A percentile compares a stretch with the other conserved stretches of the same genome.
Conservation (phyloP, 2,797 vertebrate genomes). For the Megalops cyprinoides region DNA sequence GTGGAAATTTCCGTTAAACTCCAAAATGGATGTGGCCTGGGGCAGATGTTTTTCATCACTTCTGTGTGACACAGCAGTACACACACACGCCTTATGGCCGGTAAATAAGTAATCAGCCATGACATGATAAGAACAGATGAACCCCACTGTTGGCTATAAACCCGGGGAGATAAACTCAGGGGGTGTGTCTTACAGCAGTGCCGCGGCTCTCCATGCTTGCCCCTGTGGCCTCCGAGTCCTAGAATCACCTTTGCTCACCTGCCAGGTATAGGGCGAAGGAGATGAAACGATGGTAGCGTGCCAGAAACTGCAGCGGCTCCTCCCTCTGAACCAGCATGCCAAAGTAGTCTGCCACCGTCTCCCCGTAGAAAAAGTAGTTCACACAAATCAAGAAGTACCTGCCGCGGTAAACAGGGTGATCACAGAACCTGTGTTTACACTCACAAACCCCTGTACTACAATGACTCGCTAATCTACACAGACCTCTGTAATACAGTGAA, state of each 20-base stretch:
- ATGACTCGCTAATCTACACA: too few species aligned
- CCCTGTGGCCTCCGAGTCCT: background rate
- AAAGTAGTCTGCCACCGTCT: constrained; percentile 95
- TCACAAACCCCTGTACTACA: too few species aligned
- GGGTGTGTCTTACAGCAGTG: background rate
- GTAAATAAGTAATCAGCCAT: constrained; percentile 23
- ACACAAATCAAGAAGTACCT: constrained; percentile 97
- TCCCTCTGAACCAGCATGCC: constrained; percentile 91
- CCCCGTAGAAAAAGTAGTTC: constrained; percentile 99
- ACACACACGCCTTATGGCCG: background rate
- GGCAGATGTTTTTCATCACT: background rate
- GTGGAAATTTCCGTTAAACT: background rate
- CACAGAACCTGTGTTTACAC: background rate
- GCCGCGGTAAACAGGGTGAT: constrained; percentile 32
- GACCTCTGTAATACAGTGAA: too few species aligned
- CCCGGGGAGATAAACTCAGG: background rate
- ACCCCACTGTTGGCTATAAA: background rate
- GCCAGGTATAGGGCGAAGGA: constrained; percentile 93
- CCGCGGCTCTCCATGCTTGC: background rate
- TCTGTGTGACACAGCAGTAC: background rate
- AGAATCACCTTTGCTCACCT: constrained; percentile 75
- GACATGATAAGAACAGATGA: background rate
- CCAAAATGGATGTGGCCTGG: background rate
- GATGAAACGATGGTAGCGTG: constrained; percentile 97
- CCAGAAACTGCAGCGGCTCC: constrained; percentile 93